Evolutionary conservation across 2,797 vertebrate genomes (phyloP).

Genomic region (Pantherophis vulpinus): DNA sequence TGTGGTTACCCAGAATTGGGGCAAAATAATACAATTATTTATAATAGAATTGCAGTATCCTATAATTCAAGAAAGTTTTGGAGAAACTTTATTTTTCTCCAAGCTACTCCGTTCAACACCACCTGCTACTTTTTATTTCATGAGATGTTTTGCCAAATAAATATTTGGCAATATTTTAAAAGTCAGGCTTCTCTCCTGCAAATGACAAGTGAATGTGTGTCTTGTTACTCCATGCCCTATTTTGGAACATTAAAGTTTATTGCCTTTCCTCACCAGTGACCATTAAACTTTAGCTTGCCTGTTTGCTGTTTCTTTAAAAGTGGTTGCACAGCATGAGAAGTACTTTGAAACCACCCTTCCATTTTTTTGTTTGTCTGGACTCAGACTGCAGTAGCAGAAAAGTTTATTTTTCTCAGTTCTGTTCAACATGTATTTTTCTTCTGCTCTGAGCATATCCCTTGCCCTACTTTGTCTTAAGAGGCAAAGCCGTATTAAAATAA

Average conservation of each 20-base stretch:
- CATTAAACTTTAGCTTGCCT: slow-evolving; percentile 55
- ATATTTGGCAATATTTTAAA: slow-evolving; percentile 3
- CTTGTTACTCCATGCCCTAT: slow-evolving; percentile 39
- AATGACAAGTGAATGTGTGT: slow-evolving; percentile 48
- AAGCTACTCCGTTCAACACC: slow-evolving; percentile 9
- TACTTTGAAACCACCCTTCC: slow-evolving; percentile 22
- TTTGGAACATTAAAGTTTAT: slow-evolving; percentile 41
- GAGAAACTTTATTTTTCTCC: neutral
- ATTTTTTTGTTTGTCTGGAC: slow-evolving; percentile 28
- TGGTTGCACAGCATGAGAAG: slow-evolving; percentile 6
- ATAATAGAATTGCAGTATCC: slow-evolving; percentile 27
- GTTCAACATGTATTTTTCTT: slow-evolving; percentile 18
- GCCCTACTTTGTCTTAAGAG: neutral
- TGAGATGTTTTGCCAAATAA: slow-evolving; percentile 21
- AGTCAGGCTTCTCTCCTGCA: slow-evolving; percentile 19
- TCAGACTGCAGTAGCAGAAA: slow-evolving; percentile 1
- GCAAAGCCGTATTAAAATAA: neutral
- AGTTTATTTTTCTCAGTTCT: slow-evolving; percentile 12
- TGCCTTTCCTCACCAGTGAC: slow-evolving; percentile 49
- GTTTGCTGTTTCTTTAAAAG: slow-evolving; percentile 13
- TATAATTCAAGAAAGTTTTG: neutral
- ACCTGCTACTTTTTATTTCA: slow-evolving; percentile 32
- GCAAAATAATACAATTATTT: slow-evolving; percentile 12
- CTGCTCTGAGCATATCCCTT: neutral
- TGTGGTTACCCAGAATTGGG: neutral